Base-by-base conservation (phyloP, 2,888 invertebrate species). In the Pristionchus japonicus region DNA sequence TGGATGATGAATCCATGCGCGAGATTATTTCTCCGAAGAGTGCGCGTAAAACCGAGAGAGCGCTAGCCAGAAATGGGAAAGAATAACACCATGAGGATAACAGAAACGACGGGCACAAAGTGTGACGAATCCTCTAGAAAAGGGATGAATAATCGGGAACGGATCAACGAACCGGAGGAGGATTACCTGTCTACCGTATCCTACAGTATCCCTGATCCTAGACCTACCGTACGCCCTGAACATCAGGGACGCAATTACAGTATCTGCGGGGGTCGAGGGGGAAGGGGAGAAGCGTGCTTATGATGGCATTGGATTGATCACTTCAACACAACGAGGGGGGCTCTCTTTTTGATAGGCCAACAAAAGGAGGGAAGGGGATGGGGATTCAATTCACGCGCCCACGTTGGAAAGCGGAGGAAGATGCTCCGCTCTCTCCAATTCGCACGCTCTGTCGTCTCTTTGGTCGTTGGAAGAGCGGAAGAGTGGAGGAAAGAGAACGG, bases 311-410 rank as follows among this genome's bases (percentile, higher is more conserved):
- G 74, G 43, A 77, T 77, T 77, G 77, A 77, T 77, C 43, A 43
- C 47, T 77, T 74, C n/a, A n/a, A n/a, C n/a, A n/a, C 43, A 43
- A 43, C 43, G 43, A 47, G 11, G 23, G 40, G 70, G 70, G n/a
- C 67, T 31, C 74, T 74, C 77, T 77, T 47, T 77, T 77, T 47
- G 52, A 52, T 52, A 82, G 82, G 82, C 47, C 52, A 82, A 82
- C 52, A 82, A 82, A 52, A 52, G 52, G 70, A 34, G 13, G 70
- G 34, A 34, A 37, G 70, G 4, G 43, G 23, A 23, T 20, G 47
- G 17, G 9, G 77, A 77, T 77, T 77, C 77, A 77, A 82, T 82
- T 52, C 52, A 82, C 82, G 82, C 77, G n/a, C 74, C 74, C 77
- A 77, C 77, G 77, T 77, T 77, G 77, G 43, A 77, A n/a, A 23